Conservation (phyloP, 1,140 invertebrate genomes). For the Doryteuthis pealeii region DNA sequence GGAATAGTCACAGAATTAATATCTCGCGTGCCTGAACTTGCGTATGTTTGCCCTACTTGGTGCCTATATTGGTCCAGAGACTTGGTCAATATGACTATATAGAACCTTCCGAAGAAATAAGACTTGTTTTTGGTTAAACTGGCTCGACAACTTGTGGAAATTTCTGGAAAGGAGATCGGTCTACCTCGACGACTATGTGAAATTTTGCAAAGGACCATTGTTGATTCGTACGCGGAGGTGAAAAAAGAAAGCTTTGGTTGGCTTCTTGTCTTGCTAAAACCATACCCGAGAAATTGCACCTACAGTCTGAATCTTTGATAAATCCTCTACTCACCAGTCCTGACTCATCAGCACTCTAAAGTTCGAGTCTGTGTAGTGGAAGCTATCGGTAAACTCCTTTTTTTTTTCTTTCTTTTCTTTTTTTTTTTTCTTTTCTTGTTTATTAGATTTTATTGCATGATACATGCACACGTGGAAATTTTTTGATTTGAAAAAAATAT, state of each 20-base stretch:
- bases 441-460: too few species aligned
- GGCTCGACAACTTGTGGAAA: conserved; percentile 68
- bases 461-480: too few species aligned
- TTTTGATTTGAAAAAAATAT: too few species aligned
- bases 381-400: conserved; percentile 67
- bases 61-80: conserved; percentile 74
- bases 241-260: conserved; percentile 75
- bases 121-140: conserved; percentile 71
- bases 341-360: conserved; percentile 79
- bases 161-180: conserved; percentile 68
- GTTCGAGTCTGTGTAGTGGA: conserved; percentile 73
- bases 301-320: conserved; percentile 71
- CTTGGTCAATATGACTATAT: conserved; percentile 76
- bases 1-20: conserved; percentile 41
- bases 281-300: conserved; percentile 73
- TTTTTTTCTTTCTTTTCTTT: too few species aligned
- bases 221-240: conserved; percentile 77
- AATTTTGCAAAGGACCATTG: conserved; percentile 73
- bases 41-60: conserved; percentile 73
- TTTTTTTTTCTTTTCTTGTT: too few species aligned
- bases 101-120: conserved; percentile 84
- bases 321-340: conserved; percentile 72
- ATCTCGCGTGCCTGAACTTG: conserved; percentile 32
- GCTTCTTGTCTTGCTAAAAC: conserved; percentile 68
- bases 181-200: conserved; percentile 76